Conservation (phyloP, 2,113 vertebrate genomes). For the Pedetes capensis region DNA sequence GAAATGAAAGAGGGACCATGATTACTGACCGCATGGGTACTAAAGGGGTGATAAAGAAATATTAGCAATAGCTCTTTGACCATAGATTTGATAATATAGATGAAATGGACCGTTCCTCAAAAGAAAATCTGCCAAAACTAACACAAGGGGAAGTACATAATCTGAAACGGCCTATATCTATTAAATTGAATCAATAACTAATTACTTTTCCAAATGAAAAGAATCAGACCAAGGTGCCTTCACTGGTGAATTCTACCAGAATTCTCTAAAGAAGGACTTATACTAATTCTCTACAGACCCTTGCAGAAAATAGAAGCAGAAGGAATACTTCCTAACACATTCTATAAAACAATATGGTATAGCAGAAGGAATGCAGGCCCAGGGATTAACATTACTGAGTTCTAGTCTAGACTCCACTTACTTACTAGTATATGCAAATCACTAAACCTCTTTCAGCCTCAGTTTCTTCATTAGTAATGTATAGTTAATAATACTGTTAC, state of each 20-base stretch:
- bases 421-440: background rate
- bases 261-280: background rate
- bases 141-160: background rate
- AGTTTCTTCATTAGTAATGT: background rate
- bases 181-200: background rate
- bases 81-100: background rate
- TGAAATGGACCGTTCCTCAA: background rate
- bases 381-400: background rate
- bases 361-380: background rate
- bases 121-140: background rate
- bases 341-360: background rate
- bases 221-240: background rate
- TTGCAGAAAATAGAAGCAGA: background rate
- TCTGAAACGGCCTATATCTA: background rate
- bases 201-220: background rate
- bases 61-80: background rate
- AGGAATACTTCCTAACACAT: background rate
- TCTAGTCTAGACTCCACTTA: background rate
- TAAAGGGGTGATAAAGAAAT: background rate
- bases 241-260: background rate
- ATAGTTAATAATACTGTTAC: background rate
- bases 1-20: background rate
- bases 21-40: background rate
- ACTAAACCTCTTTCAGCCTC: background rate
- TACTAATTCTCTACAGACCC: background rate